phyloP scores from a whole-genome alignment of 2,797 vertebrate species.

The Phataginus tricuspis region DNA sequence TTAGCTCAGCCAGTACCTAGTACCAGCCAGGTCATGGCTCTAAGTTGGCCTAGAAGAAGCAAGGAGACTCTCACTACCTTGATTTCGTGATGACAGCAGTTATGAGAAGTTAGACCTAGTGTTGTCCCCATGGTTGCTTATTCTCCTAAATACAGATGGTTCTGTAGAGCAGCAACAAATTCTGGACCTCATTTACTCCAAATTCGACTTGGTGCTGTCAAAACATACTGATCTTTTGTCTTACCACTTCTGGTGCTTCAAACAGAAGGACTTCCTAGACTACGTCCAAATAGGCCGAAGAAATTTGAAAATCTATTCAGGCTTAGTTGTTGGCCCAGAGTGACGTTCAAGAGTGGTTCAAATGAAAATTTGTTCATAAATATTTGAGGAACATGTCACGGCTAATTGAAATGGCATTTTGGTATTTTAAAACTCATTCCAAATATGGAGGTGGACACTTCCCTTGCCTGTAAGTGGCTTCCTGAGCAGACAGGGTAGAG shows the following conservation, averaged over 20 bases:
- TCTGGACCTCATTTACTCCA: neutral
- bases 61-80: neutral
- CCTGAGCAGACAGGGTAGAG: neutral
- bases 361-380: conserved; percentile 43
- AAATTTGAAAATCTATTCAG: neutral
- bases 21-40: neutral
- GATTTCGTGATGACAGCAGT: neutral
- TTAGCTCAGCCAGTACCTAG: neutral
- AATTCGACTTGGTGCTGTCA: neutral
- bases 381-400: neutral
- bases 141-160: neutral
- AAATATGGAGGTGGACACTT: neutral
- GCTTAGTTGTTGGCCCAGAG: neutral
- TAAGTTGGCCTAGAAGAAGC: neutral
- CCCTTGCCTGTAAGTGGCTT: neutral
- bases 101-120: neutral
- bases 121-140: neutral
- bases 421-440: conserved; percentile 32
- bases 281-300: neutral
- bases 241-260: neutral
- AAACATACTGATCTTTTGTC: neutral
- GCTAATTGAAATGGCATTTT: conserved; percentile 11
- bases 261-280: neutral
- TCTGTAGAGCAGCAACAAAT: neutral
- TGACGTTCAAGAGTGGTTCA: neutral